Evolutionary conservation across 2,797 vertebrate genomes (phyloP).

Genomic region (Eutrigla gurnardus): DNA sequence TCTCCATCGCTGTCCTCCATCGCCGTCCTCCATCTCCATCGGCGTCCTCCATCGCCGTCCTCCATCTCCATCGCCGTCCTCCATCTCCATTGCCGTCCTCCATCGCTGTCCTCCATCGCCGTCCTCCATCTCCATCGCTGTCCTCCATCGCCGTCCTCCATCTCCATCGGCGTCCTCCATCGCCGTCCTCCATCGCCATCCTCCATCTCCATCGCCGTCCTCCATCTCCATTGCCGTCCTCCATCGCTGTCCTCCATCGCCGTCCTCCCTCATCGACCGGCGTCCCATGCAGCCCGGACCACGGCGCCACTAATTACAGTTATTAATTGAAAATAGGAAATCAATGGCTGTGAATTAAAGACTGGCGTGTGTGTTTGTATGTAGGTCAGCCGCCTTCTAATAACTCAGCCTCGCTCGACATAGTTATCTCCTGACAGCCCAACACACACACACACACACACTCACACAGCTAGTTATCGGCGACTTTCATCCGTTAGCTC

Average conservation of each 20-base stretch:
- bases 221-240: slow-evolving; percentile 29
- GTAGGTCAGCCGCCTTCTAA: slow-evolving; percentile 57
- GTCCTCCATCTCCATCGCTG: no score
- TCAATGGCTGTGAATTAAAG: slow-evolving; percentile 91
- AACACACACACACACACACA: neutral
- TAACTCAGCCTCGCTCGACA: slow-evolving; percentile 35
- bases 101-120: no score
- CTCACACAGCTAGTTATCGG: slow-evolving; percentile 1
- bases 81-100: no score
- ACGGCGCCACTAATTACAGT: slow-evolving; percentile 94
- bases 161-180: no score
- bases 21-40: no score
- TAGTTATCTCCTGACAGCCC: slow-evolving; percentile 22
- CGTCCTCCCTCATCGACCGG: slow-evolving; percentile 84
- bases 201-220: no score
- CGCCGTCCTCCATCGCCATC: no score
- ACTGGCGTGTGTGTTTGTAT: slow-evolving; percentile 53
- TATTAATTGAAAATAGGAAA: slow-evolving; percentile 99
- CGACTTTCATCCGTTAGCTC: slow-evolving; percentile 25
- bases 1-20: no score
- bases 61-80: no score
- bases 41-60: no score
- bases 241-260: slow-evolving; percentile 40
- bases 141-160: no score
- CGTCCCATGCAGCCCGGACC: slow-evolving; percentile 84